Evolutionary conservation across 2,797 vertebrate species (phyloP).

Genomic region (Taeniopygia guttata): DNA sequence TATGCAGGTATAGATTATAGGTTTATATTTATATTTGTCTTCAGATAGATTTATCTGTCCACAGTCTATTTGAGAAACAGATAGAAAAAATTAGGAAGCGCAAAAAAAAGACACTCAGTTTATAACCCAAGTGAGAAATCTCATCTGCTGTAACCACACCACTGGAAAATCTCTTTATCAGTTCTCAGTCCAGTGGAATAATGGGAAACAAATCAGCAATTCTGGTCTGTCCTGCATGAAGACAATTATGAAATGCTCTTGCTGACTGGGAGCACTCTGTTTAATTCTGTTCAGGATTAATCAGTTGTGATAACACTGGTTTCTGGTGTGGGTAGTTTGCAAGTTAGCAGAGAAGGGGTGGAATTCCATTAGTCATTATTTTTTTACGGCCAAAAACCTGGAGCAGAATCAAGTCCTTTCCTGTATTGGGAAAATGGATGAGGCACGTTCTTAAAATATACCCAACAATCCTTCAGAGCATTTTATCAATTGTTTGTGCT

Average conservation of each 20-base stretch:
- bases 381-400: background rate
- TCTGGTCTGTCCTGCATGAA: background rate
- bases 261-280: background rate
- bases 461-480: background rate
- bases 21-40: background rate
- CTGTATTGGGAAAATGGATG: background rate
- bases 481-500: background rate
- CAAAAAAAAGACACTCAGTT: background rate
- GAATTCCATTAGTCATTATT: background rate
- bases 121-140: background rate
- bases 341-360: background rate
- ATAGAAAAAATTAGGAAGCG: background rate
- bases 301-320: background rate
- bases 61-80: background rate
- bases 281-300: constrained; percentile 30
- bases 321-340: background rate
- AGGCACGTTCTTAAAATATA: background rate
- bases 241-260: background rate
- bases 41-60: background rate
- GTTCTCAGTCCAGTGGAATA: background rate
- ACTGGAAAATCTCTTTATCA: background rate
- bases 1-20: background rate
- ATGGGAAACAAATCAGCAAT: background rate
- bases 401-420: background rate
- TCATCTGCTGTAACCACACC: background rate